Evolutionary conservation across 92 coral and sea anemone genomes (phyloP), one percentile per base, ranked within the genome.

Genomic region (Bergia puertoricense): DNA sequence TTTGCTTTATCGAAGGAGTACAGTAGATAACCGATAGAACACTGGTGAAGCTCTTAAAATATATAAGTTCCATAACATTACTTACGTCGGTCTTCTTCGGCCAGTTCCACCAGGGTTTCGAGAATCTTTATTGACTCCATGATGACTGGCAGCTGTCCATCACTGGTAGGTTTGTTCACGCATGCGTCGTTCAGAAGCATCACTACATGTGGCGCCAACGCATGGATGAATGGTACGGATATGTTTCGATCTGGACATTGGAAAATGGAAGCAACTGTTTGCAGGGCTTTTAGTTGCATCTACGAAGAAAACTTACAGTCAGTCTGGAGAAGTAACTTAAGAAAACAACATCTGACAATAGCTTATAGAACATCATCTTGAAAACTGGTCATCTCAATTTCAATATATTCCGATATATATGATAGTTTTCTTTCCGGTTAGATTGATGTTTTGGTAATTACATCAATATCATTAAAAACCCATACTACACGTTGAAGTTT

Each of bases 11-110:
- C 69, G n/a, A 62, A 2, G 23, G 30, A 62, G 20, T 62, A 62
- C 20, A 7, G 30, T 22, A 62, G 30, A 62, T 22, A 2, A 62
- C 69, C 6, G n/a, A 62, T 3, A 62, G 69, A 57, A 16, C n/a
- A 22, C 68, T 0, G 3, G 23, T 9, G 8, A 18, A 54, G 14
- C 11, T 23, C 20, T 6, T 5, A 8, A 46, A 46, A 0, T 46
- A 8, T 46, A 46, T 5, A 46, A 5, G 8, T 6, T 5, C 50
- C 2, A 54, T 14, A 30, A 45, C 20, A 38, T 18, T 88, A 90
- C 98, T 91, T 92, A 97, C 99, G 92, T 57, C 92, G 88, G 79
- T 92, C 92, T 37, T 97, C 98, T 76, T 93, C 93, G n/a, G 99
- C 92, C 6, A 92, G 88, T 50, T 93, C 95, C 73, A 95, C 96